A percentile compares a stretch with the other conserved stretches of the same genome.
Conservation (phyloP, 2,888 invertebrate genomes). For the Heteromyza rotundicornis region DNA sequence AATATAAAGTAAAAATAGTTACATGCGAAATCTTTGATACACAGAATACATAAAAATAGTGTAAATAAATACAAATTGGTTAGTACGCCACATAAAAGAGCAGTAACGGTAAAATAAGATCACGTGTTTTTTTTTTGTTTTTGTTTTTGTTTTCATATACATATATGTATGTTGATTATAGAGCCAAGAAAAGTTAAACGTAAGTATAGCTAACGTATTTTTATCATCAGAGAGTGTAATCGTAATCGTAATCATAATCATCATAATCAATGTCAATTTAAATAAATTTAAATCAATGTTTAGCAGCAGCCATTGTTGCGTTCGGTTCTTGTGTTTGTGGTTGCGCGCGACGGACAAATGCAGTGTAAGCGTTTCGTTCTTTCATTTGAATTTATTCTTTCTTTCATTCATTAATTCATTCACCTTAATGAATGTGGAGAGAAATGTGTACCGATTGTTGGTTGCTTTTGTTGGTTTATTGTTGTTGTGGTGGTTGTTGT, state of each 20-base stretch:
- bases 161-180: neutral
- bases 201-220: too few species aligned
- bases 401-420: too few species aligned
- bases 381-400: too few species aligned
- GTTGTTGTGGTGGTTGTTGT: neutral
- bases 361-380: neutral
- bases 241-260: neutral
- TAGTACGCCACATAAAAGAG: neutral
- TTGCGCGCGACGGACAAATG: neutral
- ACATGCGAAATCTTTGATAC: too few species aligned
- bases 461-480: neutral
- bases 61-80: neutral
- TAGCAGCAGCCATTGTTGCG: neutral
- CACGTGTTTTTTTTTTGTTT: neutral
- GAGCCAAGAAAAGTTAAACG: too few species aligned
- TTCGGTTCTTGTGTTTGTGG: conserved; percentile 1
- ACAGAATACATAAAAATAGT: too few species aligned
- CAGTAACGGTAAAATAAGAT: too few species aligned
- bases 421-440: too few species aligned
- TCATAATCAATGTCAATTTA: neutral
- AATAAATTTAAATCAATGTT: neutral
- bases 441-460: too few species aligned
- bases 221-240: neutral
- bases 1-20: too few species aligned
- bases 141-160: neutral